These are phyloP conservation scores for Maconellicoccus hirsutus DNA, from an alignment of 1,140 invertebrate genomes.

Conservation along the genomic window DNA sequence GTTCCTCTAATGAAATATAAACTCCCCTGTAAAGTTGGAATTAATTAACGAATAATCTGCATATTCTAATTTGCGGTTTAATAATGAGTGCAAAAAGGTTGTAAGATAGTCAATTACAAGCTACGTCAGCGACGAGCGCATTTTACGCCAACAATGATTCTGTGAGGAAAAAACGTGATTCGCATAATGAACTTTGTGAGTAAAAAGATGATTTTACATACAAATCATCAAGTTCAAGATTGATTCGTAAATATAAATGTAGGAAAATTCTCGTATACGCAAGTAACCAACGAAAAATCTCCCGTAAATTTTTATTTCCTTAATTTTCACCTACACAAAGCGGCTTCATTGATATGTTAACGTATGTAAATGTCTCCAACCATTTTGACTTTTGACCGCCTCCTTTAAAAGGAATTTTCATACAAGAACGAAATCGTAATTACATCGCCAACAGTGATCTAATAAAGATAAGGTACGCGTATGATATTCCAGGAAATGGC, in stretches of 20 bases:
- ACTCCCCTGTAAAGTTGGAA: not conserved
- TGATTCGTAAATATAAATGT: too few relatives aligned
- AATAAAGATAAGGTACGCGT: too few relatives aligned
- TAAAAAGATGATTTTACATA: too few relatives aligned
- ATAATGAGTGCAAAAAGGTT: slow-evolving; percentile 9
- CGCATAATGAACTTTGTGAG: too few relatives aligned
- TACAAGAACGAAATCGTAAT: not conserved
- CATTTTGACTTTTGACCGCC: not conserved
- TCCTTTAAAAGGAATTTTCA: not conserved
- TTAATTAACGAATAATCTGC: slow-evolving; percentile 5
- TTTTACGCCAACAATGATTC: not conserved
- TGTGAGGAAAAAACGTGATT: too few relatives aligned
- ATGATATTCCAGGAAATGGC: too few relatives aligned
- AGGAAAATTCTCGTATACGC: too few relatives aligned
- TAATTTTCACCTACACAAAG: not conserved
- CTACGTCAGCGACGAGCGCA: not conserved
- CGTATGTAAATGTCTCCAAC: not conserved
- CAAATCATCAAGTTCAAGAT: too few relatives aligned
- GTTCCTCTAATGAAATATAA: slow-evolving; percentile 5
- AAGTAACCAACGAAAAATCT: not conserved
- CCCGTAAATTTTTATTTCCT: not conserved
- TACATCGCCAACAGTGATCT: not conserved
- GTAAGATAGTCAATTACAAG: slow-evolving; percentile 2
- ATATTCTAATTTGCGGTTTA: not conserved
- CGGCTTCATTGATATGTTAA: not conserved